These are phyloP conservation scores for Ispidina lecontei DNA, from an alignment of 2,797 vertebrate genomes.

Conservation along the genomic window DNA sequence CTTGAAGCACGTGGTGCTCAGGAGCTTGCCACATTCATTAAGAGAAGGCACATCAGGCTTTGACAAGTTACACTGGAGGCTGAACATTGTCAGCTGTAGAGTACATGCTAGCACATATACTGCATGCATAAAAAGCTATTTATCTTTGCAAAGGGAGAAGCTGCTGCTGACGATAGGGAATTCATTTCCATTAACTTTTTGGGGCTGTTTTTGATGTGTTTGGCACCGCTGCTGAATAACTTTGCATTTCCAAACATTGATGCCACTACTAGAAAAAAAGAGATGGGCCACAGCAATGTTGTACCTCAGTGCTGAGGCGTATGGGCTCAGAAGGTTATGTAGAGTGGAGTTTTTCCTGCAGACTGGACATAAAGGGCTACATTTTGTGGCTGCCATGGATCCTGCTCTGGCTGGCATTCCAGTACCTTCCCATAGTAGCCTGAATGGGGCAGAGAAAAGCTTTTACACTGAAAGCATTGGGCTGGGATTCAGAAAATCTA, in stretches of 20 bases:
- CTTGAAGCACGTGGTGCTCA: slow-evolving; percentile 12
- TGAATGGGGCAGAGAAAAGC: background rate
- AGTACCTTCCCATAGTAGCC: background rate
- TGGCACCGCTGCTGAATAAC: background rate
- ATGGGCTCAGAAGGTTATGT: background rate
- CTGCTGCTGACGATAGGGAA: background rate
- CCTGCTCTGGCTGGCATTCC: background rate
- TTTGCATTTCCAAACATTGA: background rate
- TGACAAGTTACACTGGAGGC: slow-evolving; percentile 54
- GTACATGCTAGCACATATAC: slow-evolving; percentile 47
- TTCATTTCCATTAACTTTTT: background rate
- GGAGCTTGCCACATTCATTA: slow-evolving; percentile 60
- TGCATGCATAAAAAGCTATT: slow-evolving; percentile 48
- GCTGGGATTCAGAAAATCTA: background rate
- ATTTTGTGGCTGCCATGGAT: background rate
- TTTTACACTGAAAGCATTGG: background rate
- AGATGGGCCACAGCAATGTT: background rate
- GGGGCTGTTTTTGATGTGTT: background rate
- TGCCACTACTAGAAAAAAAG: background rate
- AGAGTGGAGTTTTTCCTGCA: background rate
- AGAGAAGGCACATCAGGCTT: slow-evolving; percentile 36
- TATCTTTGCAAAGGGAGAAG: slow-evolving; percentile 9
- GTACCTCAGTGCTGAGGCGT: background rate
- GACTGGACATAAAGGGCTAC: background rate
- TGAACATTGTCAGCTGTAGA: slow-evolving; percentile 35